These are phyloP conservation scores for Omphaloscelis lunosa DNA, from an alignment of 2,888 invertebrate genomes.

Conservation along the genomic window DNA sequence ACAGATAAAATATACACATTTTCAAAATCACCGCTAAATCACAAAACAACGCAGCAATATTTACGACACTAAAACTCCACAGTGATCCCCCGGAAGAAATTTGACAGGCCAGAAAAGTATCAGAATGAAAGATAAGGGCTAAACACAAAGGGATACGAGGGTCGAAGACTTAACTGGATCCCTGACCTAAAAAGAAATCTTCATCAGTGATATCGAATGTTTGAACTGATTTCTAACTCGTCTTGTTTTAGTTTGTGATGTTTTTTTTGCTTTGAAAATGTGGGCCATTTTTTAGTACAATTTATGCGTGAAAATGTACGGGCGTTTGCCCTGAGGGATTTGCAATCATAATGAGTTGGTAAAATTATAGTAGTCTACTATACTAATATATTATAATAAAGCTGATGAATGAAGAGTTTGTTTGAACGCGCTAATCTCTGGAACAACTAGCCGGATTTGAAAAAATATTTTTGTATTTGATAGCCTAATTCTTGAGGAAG, in stretches of 20 bases:
- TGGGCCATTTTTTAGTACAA: not conserved
- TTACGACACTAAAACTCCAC: conserved; percentile 34
- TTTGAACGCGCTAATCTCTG: too few species aligned
- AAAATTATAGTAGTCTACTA: not conserved
- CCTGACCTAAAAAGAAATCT: conserved; percentile 63
- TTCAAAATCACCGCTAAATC: conserved; percentile 12
- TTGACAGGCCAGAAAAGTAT: conserved; percentile 62
- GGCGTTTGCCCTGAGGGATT: not conserved
- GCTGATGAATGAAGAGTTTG: too few species aligned
- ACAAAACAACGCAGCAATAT: conserved; percentile 34
- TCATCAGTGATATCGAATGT: conserved; percentile 49
- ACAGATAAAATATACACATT: not conserved
- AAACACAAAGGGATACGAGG: conserved; percentile 61
- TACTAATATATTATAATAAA: too few species aligned
- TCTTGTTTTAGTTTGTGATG: conserved; percentile 30
- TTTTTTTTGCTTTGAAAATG: conserved; percentile 6
- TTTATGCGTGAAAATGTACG: not conserved
- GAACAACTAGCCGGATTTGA: too few species aligned
- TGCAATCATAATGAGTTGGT: not conserved
- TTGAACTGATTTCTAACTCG: conserved; percentile 35
- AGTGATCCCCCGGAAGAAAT: conserved; percentile 57
- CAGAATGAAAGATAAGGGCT: conserved; percentile 62
- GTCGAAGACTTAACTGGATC: conserved; percentile 61
- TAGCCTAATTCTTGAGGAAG: too few species aligned
- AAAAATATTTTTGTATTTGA: too few species aligned